Conservation (phyloP, 1,140 invertebrate species). For the Maconellicoccus hirsutus region DNA sequence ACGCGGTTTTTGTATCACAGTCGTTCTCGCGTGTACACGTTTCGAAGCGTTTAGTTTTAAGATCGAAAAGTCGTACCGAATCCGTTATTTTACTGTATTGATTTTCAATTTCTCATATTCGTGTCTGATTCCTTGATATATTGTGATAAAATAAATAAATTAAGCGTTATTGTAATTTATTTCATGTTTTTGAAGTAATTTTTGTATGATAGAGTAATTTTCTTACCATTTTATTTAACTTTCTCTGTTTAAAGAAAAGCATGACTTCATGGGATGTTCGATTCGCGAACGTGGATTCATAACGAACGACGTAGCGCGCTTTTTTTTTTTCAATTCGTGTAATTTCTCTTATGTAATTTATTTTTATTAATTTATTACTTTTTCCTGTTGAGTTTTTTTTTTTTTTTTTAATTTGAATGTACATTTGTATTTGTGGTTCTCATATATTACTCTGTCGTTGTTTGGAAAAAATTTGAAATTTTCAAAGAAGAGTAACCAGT, state of each 20-base stretch:
- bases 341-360: no score
- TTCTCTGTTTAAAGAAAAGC: background rate
- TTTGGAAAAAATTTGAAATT: no score
- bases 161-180: slow-evolving; percentile 13
- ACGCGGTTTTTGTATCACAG: no score
- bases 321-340: no score
- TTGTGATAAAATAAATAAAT: slow-evolving; percentile 17
- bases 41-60: no score
- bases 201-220: background rate
- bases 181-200: slow-evolving; percentile 10
- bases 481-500: no score
- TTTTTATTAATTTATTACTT: no score
- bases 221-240: slow-evolving; percentile 20
- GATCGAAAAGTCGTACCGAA: no score
- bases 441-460: no score
- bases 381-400: background rate
- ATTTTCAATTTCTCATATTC: background rate
- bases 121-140: slow-evolving; percentile 13
- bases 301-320: background rate
- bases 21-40: no score
- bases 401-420: background rate
- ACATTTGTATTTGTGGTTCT: no score
- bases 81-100: background rate
- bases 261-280: background rate
- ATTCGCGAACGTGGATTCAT: background rate